Evolutionary conservation across 2,797 vertebrate species (phyloP).

Genomic region (Brachyrhaphis roseni): DNA sequence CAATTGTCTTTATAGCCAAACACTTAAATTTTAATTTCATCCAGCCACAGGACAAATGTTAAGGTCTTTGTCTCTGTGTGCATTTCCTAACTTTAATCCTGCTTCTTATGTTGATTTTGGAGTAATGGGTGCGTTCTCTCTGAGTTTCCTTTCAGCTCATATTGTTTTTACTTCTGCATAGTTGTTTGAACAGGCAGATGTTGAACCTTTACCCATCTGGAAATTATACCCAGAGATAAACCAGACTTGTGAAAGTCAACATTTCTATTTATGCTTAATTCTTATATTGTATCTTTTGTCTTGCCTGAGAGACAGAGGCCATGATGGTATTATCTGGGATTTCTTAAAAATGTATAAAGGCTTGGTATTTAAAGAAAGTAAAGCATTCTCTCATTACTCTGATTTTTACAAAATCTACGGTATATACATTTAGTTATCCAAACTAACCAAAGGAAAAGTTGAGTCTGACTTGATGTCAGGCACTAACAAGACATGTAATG

Average conservation of each 20-base stretch:
- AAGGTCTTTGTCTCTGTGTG: background rate
- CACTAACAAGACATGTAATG: background rate
- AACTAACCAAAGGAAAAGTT: background rate
- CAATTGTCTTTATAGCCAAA: background rate
- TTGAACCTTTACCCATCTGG: background rate
- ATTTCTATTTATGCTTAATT: background rate
- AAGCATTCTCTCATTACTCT: background rate
- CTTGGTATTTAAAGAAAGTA: background rate
- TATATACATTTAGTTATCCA: background rate
- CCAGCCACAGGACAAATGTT: background rate
- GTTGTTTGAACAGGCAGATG: background rate
- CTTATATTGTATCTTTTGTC: background rate
- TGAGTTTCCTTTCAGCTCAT: background rate
- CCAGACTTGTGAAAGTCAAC: background rate
- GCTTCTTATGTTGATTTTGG: background rate
- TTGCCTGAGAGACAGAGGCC: background rate
- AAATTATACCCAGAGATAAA: background rate
- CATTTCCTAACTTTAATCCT: background rate
- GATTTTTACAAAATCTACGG: background rate
- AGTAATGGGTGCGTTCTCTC: background rate
- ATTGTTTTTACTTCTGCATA: background rate
- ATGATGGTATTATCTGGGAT: background rate
- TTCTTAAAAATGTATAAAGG: background rate
- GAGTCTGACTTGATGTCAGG: background rate
- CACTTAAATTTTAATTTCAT: background rate